Base-by-base conservation (phyloP, 2,888 invertebrate species). In the Brachypterus glaber region DNA sequence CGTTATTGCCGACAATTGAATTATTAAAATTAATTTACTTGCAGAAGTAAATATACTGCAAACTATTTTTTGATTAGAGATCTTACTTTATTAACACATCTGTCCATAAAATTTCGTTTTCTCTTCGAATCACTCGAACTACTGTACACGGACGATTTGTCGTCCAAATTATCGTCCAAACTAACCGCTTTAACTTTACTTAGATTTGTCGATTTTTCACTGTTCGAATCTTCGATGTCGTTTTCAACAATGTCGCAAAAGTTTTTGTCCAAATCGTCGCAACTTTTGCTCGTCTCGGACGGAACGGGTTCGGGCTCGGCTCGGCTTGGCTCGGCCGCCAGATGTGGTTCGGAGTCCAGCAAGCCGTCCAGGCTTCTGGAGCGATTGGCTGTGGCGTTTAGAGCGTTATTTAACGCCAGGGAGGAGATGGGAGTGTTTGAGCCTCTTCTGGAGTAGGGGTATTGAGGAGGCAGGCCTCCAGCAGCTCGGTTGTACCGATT, bases 21-120 rank as follows among this genome's bases (percentile, higher is more conserved):
- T n/a, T n/a, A n/a, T n/a, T n/a, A n/a, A n/a, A n/a, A n/a, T n/a
- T n/a, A n/a, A n/a, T n/a, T n/a, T n/a, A n/a, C n/a, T n/a, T n/a
- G n/a, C n/a, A n/a, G n/a, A n/a, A n/a, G n/a, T n/a, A 14, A 37
- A 36, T 37, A 16, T 8, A 27, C 17, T n/a, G 21, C 9, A 26
- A 31, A 40, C 52, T 50, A 60, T 45, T 61, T 63, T 46, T 59
- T 60, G 41, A 77, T 82, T 62, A 84, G 72, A 69, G 81, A 79
- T 71, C 82, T 77, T 66, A 84, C 80, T 76, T 84, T 84, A 68
- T 82, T 83, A 53, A 84, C 81, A 67, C 83, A 84, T 63, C 80
- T 73, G 72, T 87, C 86, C 77, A 88, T 82, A 63, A 88, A 86
- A 65, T 85, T 86, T 60, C 79, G 78, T 64, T 79, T 80, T 57